Percentiles rank a stretch among this genome's conserved stretches.
phyloP scores from a whole-genome alignment of 2,797 vertebrate genomes.

The Eleutherodactylus coqui region DNA sequence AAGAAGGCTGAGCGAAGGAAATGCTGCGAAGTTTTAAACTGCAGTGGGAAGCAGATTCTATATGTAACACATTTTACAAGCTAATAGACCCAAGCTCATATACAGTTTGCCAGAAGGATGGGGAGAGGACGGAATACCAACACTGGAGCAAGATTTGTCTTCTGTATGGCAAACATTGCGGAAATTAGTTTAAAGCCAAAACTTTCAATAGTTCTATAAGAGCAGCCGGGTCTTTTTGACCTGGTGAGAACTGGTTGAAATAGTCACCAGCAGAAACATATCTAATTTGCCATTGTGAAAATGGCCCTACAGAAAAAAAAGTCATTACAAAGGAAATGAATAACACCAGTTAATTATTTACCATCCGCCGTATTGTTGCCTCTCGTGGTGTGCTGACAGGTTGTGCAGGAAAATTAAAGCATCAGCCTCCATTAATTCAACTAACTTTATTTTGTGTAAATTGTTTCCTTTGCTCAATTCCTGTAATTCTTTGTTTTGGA shows the following conservation, averaged over 20 bases:
- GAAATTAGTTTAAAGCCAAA: too few relatives aligned
- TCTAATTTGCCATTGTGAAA: constrained; percentile 20
- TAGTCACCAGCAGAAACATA: constrained; percentile 29
- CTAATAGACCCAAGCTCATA: too few relatives aligned
- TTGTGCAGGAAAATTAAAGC: constrained; percentile 45
- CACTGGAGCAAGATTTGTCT: not conserved
- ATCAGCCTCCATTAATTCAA: constrained; percentile 38
- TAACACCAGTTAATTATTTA: constrained; percentile 61
- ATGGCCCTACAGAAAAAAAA: constrained; percentile 45
- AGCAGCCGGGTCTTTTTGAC: constrained; percentile 28
- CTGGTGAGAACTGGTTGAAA: constrained; percentile 47
- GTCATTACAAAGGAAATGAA: constrained; percentile 54
- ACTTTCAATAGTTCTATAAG: not conserved
- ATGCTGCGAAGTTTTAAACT: too few relatives aligned
- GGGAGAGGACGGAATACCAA: too few relatives aligned
- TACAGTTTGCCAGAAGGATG: not conserved
- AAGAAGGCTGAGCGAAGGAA: too few relatives aligned
- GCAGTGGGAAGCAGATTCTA: too few relatives aligned
- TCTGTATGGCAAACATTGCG: not conserved
- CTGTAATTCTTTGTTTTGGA: constrained; percentile 55
- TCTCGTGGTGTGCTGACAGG: constrained; percentile 37
- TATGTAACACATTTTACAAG: too few relatives aligned
- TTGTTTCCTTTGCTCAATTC: constrained; percentile 57
- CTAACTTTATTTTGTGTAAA: constrained; percentile 59
- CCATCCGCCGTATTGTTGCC: constrained; percentile 41